Conservation (phyloP, 2,113 vertebrate genomes). For the Heloderma charlesbogerti region DNA sequence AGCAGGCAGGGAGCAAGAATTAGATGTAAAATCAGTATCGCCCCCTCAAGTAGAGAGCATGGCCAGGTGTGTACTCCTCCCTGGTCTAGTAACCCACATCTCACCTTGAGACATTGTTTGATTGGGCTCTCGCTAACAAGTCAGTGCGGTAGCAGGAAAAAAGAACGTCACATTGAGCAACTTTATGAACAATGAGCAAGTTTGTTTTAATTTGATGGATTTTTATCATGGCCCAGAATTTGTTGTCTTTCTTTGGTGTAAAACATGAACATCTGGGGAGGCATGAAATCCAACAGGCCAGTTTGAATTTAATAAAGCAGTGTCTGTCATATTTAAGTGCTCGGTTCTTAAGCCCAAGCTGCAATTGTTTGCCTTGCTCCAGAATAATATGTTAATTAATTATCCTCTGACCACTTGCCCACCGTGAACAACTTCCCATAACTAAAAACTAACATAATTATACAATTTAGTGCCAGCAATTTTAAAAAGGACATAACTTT, state of each 20-base stretch:
- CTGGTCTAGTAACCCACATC: neutral
- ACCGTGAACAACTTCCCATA: constrained; percentile 23
- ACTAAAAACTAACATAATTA: constrained; percentile 31
- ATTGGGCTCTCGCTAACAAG: too few relatives aligned
- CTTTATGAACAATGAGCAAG: neutral
- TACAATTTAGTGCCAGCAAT: constrained; percentile 37
- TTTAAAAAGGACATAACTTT: constrained; percentile 7
- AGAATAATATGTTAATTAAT: constrained; percentile 8
- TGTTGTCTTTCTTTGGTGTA: neutral
- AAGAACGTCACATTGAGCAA: neutral
- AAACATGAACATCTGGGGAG: neutral
- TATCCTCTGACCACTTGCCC: constrained; percentile 29
- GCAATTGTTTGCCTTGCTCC: fast-evolving
- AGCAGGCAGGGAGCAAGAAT: neutral
- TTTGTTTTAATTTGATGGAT: neutral
- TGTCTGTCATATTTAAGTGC: neutral
- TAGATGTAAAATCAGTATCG: neutral
- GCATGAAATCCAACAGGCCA: neutral
- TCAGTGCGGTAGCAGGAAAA: neutral
- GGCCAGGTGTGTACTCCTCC: neutral
- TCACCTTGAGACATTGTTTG: neutral
- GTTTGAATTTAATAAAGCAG: fast-evolving
- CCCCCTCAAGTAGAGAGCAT: too few relatives aligned
- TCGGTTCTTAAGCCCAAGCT: neutral
- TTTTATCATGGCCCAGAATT: neutral